Evolutionary conservation across 1,140 invertebrate species (phyloP).

Genomic region (Megalonaias nervosa): DNA sequence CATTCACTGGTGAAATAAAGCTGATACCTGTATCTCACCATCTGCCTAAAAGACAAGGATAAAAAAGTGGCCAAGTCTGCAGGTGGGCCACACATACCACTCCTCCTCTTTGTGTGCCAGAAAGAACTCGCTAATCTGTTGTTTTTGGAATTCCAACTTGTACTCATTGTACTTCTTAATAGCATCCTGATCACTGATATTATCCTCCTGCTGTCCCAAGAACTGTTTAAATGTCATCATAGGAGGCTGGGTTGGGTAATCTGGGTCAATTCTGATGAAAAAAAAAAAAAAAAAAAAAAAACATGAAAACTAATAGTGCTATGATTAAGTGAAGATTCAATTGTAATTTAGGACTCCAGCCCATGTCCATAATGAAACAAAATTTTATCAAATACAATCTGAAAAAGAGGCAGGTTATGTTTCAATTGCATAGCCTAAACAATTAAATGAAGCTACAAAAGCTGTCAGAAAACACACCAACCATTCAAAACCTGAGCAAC

Average conservation of each 20-base stretch:
- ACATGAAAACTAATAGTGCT: not conserved
- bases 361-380: too few species aligned
- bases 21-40: too few species aligned
- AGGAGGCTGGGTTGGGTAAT: conserved; percentile 79
- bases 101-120: conserved; percentile 99
- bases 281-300: conserved; percentile 7
- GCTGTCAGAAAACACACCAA: too few species aligned
- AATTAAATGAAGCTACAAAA: too few species aligned
- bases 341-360: too few species aligned
- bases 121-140: conserved; percentile 99
- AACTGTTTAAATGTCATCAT: conserved; percentile 99
- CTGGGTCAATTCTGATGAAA: conserved; percentile 54
- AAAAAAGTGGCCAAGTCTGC: too few species aligned
- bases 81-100: conserved; percentile 83
- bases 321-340: not conserved
- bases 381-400: too few species aligned
- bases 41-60: too few species aligned
- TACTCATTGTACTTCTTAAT: conserved; percentile 99
- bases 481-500: too few species aligned
- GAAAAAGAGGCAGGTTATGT: too few species aligned
- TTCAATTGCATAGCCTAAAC: too few species aligned
- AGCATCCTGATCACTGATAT: conserved; percentile 97
- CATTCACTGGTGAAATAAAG: too few species aligned
- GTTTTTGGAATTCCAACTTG: conserved; percentile 95
- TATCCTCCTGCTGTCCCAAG: conserved; percentile 95